Base-by-base conservation (phyloP, 2,797 vertebrate species). In the Champsocephalus esox region DNA sequence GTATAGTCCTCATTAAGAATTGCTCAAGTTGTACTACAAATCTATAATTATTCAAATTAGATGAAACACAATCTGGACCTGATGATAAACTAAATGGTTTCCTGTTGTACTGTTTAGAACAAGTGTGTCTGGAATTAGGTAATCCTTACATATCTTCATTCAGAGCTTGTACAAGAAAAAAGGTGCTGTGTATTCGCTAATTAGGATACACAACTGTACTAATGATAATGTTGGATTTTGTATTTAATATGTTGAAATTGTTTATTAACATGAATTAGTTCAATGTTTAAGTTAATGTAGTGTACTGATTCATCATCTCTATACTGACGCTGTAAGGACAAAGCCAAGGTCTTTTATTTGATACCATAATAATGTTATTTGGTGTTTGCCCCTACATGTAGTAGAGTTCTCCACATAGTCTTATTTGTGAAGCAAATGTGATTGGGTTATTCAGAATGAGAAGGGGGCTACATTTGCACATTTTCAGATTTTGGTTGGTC, bases 391-490 rank as follows among this genome's bases (percentile, higher is more conserved):
- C 43, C 74, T 13, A 46, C 5, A 1, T 64, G 44, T 21, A 34
- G 19, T 24, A 38, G 1, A 2, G 17, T 50, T n/a, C 32, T 61
- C 49, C 64, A 62, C 52, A 9, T 50, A 12, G 34, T 52, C 16
- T 32, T 73, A 38, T 52, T 19, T 48, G 10, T 57, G 19, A 64
- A 3, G 49, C 16, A 16, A 68, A 68, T 41, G 45, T 14, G 34
- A 60, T 50, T 43, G 1, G 50, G 65, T 48, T 57, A 6, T 60
- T 56, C 73, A 32, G 60, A 21, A 76, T 62, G 55, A 38, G 61
- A 9, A 56, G 46, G 5, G 16, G 70, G 54, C 43, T 61, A 43
- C 67, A 81, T 89, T 85, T 90, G 83, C 74, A 88, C 73, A 86
- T 56, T 74, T 74, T 61, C 46, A 74, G 32, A 24, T 14, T 11